Evolutionary conservation across 2,888 invertebrate species (phyloP), one percentile per base, ranked within the genome.

Genomic region (Capitulum mitella): DNA sequence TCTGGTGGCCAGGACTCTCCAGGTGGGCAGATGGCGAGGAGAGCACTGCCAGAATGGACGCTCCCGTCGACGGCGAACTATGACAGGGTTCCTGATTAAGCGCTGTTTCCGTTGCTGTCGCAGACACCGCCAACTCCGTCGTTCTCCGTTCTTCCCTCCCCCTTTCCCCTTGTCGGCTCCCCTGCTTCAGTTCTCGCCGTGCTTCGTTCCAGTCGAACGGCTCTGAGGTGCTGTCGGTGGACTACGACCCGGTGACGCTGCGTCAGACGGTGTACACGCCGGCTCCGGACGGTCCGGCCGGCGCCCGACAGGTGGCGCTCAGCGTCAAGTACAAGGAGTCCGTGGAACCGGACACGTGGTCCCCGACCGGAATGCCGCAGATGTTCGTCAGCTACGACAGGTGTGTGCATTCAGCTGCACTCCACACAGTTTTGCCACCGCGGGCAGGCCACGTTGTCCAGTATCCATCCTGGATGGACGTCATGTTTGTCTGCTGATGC

Each of bases 191-290:
- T n/a, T n/a, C n/a, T n/a, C n/a, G n/a, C n/a, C n/a, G n/a, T n/a
- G 5, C 37, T 26, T 19, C 14, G 40, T 74, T 43, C 3, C 75
- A 75, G 75, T 40, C 19, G 3, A 76, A 76, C 48, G 46, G 76
- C 48, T 46, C 46, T 14, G 76, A n/a, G 29, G 43, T 76, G 14
- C 19, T 46, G 46, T 46, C 76, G 46, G 19, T 76, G 14, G 46
- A 46, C 76, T 76, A 76, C 48, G 76, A 76, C 46, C 76, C 76
- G 29, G 76, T 76, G 29, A 76, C 46, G 16, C 76, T 76, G 32
- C 76, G 76, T 5, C 76, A 76, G 46, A 43, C 29, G 19, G 22
- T 76, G 19, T 46, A 46, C 46, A 48, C 32, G 76, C 12, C 26
- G 29, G 8, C 43, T 1, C 3, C 76, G 16, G 29, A 29, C 0